These are phyloP conservation scores for Hipposideros larvatus DNA, from an alignment of 2,797 vertebrate species.

Conservation along the genomic window DNA sequence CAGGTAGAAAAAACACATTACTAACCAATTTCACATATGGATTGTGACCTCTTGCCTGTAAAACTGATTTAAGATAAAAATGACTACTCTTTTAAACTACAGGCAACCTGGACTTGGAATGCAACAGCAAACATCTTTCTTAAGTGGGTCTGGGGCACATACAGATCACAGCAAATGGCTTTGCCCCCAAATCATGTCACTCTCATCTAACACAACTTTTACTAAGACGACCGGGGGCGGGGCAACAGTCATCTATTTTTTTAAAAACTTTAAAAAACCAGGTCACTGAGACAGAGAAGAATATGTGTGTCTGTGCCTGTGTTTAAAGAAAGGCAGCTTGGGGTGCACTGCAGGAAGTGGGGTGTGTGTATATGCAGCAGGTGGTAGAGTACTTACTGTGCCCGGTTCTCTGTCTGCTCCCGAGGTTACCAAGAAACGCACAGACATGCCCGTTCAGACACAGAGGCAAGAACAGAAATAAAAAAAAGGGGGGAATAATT, in stretches of 20 bases:
- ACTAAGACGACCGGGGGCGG: background rate
- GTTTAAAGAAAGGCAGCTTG: background rate
- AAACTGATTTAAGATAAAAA: conserved; percentile 54
- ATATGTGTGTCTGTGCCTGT: background rate
- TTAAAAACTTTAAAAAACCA: background rate
- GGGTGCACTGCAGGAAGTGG: background rate
- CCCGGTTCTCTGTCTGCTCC: conserved; percentile 95
- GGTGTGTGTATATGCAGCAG: conserved; percentile 76
- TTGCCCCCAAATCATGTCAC: background rate
- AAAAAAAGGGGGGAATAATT: conserved; percentile 92
- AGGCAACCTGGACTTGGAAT: conserved; percentile 27
- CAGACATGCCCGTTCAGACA: conserved; percentile 91
- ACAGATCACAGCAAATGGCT: background rate
- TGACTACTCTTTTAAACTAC: conserved; percentile 32
- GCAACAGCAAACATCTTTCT: background rate
- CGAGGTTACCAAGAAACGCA: conserved; percentile 91
- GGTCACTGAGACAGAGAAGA: background rate
- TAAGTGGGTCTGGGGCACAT: background rate
- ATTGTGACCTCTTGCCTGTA: conserved; percentile 64
- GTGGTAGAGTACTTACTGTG: conserved; percentile 94
- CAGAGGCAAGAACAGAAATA: conserved; percentile 93
- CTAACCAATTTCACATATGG: conserved; percentile 20
- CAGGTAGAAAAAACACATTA: conserved; percentile 50
- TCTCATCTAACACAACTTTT: conserved; percentile 7
- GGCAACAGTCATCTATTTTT: background rate